Evolutionary conservation across 2,888 invertebrate species (phyloP).

Genomic region (Dioctria rufipes): DNA sequence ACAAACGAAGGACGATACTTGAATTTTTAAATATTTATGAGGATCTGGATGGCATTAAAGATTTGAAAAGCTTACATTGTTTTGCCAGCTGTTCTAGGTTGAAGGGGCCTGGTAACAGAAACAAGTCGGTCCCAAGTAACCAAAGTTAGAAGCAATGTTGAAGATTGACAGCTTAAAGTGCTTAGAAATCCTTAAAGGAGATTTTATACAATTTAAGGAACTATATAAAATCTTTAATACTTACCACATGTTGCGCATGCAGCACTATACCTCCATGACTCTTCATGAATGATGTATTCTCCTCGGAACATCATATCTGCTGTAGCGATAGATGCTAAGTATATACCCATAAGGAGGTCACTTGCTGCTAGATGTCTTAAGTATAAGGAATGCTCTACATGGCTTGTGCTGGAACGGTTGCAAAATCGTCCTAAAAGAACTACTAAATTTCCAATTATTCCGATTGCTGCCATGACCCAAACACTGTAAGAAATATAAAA

Average conservation of each 20-base stretch:
- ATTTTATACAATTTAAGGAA: too few species aligned
- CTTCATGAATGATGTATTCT: conserved; percentile 74
- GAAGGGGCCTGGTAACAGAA: conserved; percentile 75
- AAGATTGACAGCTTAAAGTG: conserved; percentile 76
- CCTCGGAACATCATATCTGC: conserved; percentile 74
- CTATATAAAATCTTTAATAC: conserved; percentile 26
- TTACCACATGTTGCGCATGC: conserved; percentile 75
- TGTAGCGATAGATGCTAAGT: conserved; percentile 75
- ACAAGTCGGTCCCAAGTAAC: conserved; percentile 77
- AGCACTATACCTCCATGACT: conserved; percentile 74
- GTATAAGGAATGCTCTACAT: conserved; percentile 76
- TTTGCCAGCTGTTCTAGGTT: conserved; percentile 66
- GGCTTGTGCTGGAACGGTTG: conserved; percentile 72
- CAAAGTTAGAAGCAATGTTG: conserved; percentile 75
- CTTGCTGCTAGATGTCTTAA: conserved; percentile 76
- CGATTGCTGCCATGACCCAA: conserved; percentile 76
- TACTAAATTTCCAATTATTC: conserved; percentile 75
- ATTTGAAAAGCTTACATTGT: conserved; percentile 61
- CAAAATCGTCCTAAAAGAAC: conserved; percentile 74
- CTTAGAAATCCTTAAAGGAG: conserved; percentile 73
- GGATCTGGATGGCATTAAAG: background rate
- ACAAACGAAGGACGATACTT: conserved; percentile 72
- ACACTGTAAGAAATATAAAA: conserved; percentile 68
- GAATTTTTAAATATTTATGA: conserved; percentile 6
- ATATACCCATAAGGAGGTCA: conserved; percentile 77